A percentile compares a stretch with the other conserved stretches of the same genome.
Evolutionary conservation across 2,113 vertebrate genomes (phyloP).

Genomic region (Haemorhous mexicanus): DNA sequence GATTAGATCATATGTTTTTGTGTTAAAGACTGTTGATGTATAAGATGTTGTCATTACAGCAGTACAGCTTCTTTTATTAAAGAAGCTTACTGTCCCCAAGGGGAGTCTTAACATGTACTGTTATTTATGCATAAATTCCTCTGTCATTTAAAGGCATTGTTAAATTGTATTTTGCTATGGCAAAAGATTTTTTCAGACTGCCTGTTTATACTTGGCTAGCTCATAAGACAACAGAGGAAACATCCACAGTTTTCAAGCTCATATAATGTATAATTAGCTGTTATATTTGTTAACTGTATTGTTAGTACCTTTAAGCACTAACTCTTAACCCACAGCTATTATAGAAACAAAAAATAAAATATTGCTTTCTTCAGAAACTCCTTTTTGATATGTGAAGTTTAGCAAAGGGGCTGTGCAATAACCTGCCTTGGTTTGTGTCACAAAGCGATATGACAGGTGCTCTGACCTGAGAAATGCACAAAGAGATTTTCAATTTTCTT

Average conservation of each 20-base stretch:
- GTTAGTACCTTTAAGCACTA: background rate
- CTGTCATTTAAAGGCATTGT: constrained; percentile 26
- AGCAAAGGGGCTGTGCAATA: background rate
- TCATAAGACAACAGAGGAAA: background rate
- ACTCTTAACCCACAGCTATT: background rate
- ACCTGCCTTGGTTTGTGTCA: background rate
- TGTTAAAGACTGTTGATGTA: constrained; percentile 48
- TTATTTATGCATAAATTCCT: constrained; percentile 33
- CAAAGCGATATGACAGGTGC: background rate
- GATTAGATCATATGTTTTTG: constrained; percentile 57
- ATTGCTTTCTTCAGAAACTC: background rate
- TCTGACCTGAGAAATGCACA: background rate
- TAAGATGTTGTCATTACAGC: constrained; percentile 1
- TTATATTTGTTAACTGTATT: background rate
- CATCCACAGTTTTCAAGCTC: background rate
- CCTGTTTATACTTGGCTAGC: background rate
- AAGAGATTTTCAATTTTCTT: background rate
- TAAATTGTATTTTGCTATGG: constrained; percentile 10
- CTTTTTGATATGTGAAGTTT: background rate
- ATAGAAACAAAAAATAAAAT: background rate
- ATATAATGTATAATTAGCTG: background rate
- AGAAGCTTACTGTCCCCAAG: constrained; percentile 56
- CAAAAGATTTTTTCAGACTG: background rate
- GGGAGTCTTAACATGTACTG: background rate
- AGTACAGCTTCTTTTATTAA: constrained; percentile 31